A percentile compares a stretch with the other conserved stretches of the same genome.
These are phyloP conservation scores for Lycocerus yunnanus DNA, from an alignment of 2,888 invertebrate genomes.

Conservation along the genomic window DNA sequence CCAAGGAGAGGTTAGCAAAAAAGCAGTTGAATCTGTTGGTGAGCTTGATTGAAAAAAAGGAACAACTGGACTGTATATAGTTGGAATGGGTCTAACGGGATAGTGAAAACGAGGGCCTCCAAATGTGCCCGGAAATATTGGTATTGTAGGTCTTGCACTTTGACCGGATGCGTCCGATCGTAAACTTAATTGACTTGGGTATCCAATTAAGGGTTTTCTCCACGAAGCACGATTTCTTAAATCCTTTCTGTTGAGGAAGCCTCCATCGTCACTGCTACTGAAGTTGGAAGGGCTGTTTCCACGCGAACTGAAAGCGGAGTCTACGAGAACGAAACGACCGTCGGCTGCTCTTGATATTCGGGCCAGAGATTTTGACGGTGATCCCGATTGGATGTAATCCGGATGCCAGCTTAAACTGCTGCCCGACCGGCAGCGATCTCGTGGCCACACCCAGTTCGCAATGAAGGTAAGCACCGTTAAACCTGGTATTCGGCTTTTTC, in stretches of 20 bases:
- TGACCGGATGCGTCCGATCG: slow-evolving; percentile 68
- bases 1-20: slow-evolving; percentile 63
- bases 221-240: slow-evolving; percentile 63
- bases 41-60: slow-evolving; percentile 69
- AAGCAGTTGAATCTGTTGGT: slow-evolving; percentile 66
- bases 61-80: slow-evolving; percentile 56
- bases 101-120: slow-evolving; percentile 48
- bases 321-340: slow-evolving; percentile 72
- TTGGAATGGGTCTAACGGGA: slow-evolving; percentile 50
- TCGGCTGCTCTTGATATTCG: slow-evolving; percentile 76
- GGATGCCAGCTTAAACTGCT: slow-evolving; percentile 54
- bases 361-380: slow-evolving; percentile 57
- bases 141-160: slow-evolving; percentile 54
- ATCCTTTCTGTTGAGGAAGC: slow-evolving; percentile 71
- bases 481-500: slow-evolving; percentile 95
- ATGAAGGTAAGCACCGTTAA: slow-evolving; percentile 73
- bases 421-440: slow-evolving; percentile 68
- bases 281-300: slow-evolving; percentile 64
- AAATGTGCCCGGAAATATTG: slow-evolving; percentile 42
- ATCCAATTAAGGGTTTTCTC: slow-evolving; percentile 67
- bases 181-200: slow-evolving; percentile 70
- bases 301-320: slow-evolving; percentile 58
- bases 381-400: slow-evolving; percentile 51
- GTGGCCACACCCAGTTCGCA: slow-evolving; percentile 77
- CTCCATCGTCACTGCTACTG: slow-evolving; percentile 80